phyloP scores from a whole-genome alignment of 2,113 vertebrate genomes.

The Cygnus buccinator region DNA sequence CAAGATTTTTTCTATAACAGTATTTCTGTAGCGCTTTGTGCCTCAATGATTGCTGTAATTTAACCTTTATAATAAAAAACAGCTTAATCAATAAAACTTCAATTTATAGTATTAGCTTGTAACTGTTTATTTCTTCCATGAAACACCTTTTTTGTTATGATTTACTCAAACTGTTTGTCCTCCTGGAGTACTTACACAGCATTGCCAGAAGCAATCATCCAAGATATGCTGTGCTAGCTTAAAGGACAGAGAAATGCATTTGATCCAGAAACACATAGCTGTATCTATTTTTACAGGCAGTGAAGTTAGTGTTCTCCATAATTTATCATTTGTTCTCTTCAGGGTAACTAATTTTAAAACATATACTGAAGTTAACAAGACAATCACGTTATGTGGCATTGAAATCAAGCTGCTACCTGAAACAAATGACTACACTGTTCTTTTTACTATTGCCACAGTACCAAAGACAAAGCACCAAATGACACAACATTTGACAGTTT shows the following conservation, averaged over 20 bases:
- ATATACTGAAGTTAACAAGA: not conserved
- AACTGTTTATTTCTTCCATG: constrained; percentile 62
- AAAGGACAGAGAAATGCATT: not conserved
- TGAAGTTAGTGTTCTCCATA: not conserved
- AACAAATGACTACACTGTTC: not conserved
- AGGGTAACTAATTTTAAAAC: constrained; percentile 10
- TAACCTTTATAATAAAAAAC: constrained; percentile 66
- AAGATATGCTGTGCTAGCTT: not conserved
- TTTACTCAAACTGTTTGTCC: constrained; percentile 52
- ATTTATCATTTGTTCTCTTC: not conserved
- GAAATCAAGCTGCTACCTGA: not conserved
- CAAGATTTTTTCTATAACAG: constrained; percentile 48
- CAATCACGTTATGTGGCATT: not conserved
- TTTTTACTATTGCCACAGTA: not conserved
- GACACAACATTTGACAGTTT: not conserved
- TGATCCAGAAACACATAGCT: not conserved
- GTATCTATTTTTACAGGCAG: not conserved
- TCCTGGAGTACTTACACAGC: not conserved
- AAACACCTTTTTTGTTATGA: constrained; percentile 52
- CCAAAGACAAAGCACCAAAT: not conserved
- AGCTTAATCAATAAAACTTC: constrained; percentile 68
- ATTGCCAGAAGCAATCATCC: not conserved
- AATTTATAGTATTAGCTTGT: constrained; percentile 67
- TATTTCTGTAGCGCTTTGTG: constrained; percentile 58
- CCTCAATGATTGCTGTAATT: constrained; percentile 69